These are phyloP conservation scores for Oscheius sp. DNA, from an alignment of 2,888 invertebrate genomes.

Conservation along the genomic window DNA sequence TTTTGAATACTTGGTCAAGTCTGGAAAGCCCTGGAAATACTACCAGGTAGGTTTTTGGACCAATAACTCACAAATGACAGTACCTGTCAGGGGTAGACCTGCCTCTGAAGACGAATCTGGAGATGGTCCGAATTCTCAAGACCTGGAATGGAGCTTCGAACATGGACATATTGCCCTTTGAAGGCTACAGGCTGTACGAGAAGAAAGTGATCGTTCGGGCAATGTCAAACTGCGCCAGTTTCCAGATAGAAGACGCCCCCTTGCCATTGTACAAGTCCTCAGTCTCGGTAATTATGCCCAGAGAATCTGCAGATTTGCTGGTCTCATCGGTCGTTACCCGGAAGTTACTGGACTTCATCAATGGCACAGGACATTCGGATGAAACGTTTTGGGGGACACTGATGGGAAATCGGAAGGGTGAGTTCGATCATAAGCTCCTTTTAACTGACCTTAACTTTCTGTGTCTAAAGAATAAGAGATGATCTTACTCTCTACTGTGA, in stretches of 20 bases:
- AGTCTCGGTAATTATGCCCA: slow-evolving; percentile 45
- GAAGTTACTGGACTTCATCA: slow-evolving; percentile 41
- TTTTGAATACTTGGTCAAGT: slow-evolving; percentile 44
- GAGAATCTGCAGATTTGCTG: slow-evolving; percentile 43
- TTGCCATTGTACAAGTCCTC: slow-evolving; percentile 49
- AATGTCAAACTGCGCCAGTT: not conserved
- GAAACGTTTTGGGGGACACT: slow-evolving; percentile 56
- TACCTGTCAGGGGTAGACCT: slow-evolving; percentile 51
- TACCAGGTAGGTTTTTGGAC: slow-evolving; percentile 39
- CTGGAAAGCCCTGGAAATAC: slow-evolving; percentile 45
- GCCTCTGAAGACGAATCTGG: slow-evolving; percentile 51
- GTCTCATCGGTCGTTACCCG: slow-evolving; percentile 36
- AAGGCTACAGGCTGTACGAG: slow-evolving; percentile 4
- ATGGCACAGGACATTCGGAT: slow-evolving; percentile 47
- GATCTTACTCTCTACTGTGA: too few species aligned
- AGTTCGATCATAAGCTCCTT: too few species aligned
- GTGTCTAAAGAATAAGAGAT: too few species aligned
- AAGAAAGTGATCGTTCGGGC: slow-evolving; percentile 37
- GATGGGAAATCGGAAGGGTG: slow-evolving; percentile 39
- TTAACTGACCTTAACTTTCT: too few species aligned
- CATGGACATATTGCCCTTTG: slow-evolving; percentile 37
- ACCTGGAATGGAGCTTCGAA: slow-evolving; percentile 47
- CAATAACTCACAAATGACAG: slow-evolving; percentile 20
- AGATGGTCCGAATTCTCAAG: slow-evolving; percentile 53
- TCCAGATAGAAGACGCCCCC: slow-evolving; percentile 41